These are phyloP conservation scores for Thermophis baileyi DNA, from an alignment of 2,113 vertebrate genomes.

Conservation along the genomic window DNA sequence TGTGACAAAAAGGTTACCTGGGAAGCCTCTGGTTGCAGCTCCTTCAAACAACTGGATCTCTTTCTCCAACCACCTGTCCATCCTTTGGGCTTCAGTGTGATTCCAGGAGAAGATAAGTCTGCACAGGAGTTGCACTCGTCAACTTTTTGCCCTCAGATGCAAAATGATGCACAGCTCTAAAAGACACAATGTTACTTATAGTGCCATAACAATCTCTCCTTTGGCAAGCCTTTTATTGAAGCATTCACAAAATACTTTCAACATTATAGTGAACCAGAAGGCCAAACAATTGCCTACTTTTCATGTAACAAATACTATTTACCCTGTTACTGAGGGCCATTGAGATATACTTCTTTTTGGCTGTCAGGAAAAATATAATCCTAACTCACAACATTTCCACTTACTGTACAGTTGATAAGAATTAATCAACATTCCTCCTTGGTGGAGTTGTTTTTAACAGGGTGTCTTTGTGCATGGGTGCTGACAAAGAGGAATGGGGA, in stretches of 20 bases:
- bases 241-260: neutral
- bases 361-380: neutral
- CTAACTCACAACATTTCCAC: neutral
- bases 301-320: neutral
- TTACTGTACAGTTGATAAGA: neutral
- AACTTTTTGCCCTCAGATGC: neutral
- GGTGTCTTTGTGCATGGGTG: neutral
- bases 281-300: neutral
- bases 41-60: neutral
- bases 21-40: neutral
- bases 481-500: neutral
- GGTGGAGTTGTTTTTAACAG: neutral
- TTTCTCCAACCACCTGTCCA: neutral
- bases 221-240: neutral
- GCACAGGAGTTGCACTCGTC: neutral
- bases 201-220: neutral
- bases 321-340: neutral
- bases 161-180: neutral
- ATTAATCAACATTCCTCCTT: neutral
- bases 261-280: neutral
- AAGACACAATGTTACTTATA: neutral
- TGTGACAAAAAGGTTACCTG: neutral
- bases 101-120: neutral
- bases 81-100: neutral
- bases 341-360: neutral